Evolutionary conservation across 2,797 vertebrate species (phyloP).

Genomic region (Cuculus canorus): DNA sequence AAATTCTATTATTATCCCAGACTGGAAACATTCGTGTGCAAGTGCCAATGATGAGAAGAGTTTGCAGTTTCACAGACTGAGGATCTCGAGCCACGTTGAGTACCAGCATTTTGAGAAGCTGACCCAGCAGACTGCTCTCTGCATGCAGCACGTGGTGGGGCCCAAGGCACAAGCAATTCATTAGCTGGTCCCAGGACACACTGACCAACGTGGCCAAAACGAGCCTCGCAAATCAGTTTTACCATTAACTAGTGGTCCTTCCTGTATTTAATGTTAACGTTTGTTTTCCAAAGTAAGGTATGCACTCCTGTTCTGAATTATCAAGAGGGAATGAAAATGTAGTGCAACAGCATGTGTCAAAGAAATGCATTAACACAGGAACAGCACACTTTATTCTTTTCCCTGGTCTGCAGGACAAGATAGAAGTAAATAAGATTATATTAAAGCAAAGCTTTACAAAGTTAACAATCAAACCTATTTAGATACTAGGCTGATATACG

Average conservation of each 20-base stretch:
- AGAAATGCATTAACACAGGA: neutral
- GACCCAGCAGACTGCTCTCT: neutral
- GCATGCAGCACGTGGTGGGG: accelerated
- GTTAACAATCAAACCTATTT: neutral
- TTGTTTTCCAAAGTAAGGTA: neutral
- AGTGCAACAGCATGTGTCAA: neutral
- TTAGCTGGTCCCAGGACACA: neutral
- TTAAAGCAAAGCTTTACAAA: conserved; percentile 11
- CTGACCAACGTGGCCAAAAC: neutral
- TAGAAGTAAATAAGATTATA: conserved; percentile 17
- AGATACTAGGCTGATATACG: neutral
- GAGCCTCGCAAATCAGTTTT: neutral
- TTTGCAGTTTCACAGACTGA: neutral
- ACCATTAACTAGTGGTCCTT: neutral
- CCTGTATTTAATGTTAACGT: neutral
- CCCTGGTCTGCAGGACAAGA: neutral
- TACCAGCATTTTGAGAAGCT: neutral
- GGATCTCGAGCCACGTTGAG: neutral
- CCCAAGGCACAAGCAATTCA: neutral
- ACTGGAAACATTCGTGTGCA: neutral
- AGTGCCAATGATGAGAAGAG: neutral
- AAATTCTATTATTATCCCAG: neutral
- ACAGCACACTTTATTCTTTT: neutral
- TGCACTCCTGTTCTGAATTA: neutral
- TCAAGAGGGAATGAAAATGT: neutral